Base-by-base conservation (phyloP, 1,140 invertebrate species). In the Gonioctena quinquepunctata region DNA sequence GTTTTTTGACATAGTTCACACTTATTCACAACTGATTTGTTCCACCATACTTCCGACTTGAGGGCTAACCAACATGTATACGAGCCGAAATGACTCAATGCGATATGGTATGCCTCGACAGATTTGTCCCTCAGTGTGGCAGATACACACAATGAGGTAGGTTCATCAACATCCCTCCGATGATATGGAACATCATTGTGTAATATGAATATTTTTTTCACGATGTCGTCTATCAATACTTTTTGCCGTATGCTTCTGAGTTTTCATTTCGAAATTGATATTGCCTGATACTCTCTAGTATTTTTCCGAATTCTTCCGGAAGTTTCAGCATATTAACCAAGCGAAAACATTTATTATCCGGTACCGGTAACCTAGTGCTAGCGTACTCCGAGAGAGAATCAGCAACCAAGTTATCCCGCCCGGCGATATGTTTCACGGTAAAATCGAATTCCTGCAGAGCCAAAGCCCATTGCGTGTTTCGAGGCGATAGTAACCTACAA, bases 141-240 rank as follows among this genome's bases (percentile, higher is more conserved):
- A n/a, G 60, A 60, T 22, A 69, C 48, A 28, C 68, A 69, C 4
- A 69, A 11, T 49, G 64, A 64, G n/a, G n/a, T 26, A 26, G 22
- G 26, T 11, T 33, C 7, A 8, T 52, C 27, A 28, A 21, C 21
- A 19, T 18, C 11, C 16, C 42, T 22, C 13, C 23, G 25, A 21
- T 27, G 2, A 60, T 60, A 60, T n/a, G n/a, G n/a, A n/a, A n/a
- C n/a, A n/a, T n/a, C n/a, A n/a, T n/a, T n/a, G n/a, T n/a, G n/a
- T n/a, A n/a, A n/a, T n/a, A n/a, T n/a, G n/a, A n/a, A n/a, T n/a
- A n/a, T n/a, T n/a, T n/a, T n/a, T n/a, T n/a, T n/a, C n/a, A n/a
- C n/a, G n/a, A n/a, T n/a, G n/a, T n/a, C n/a, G n/a, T n/a, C n/a
- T n/a, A n/a, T n/a, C n/a, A n/a, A n/a, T n/a, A n/a, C n/a, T n/a